Base-by-base conservation (phyloP, 2,888 invertebrate genomes). In the Nomada fucata region DNA sequence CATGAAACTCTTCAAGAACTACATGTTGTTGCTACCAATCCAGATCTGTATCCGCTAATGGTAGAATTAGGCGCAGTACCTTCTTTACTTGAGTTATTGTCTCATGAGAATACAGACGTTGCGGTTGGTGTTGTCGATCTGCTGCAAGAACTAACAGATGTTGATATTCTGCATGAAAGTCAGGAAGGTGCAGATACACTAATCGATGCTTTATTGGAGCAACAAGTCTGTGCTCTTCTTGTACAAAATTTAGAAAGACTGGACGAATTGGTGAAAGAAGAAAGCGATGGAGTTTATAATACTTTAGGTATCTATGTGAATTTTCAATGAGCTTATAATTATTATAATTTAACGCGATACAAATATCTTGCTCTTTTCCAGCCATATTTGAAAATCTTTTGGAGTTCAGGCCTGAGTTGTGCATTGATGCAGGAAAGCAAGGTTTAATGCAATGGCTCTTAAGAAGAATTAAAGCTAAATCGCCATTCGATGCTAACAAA, bases 61-160 rank as follows among this genome's bases (percentile, higher is more conserved):
- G 98, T 99, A 0, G 98, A 98, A 87, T 94, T 98, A 69, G 97
- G 97, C 90, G 97, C 98, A 69, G 95, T 99, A 53, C 97, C 98
- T 80, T 98, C 98, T 69, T 94, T 99, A n/a, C 94, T 99, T 57
- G 98, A 99, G 91, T 95, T 99, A 75, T 94, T 99, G 13, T 96
- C 97, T 29, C 99, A 99, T 94, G 99, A 99, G 91, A 99, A 99
- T 94, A 98, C 98, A 61, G 99, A 98, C 94, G 96, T 99, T 86
- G 96, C 97, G 29, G 97, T 97, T 67, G 97, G 97, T 86, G 96
- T 97, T 63, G 96, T 98, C 76, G 95, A 96, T 92, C 94, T 96
- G 65, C 84, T 96, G 18, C 95, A 97, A 95, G 99, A 99, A 94
- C 94, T 99, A 71, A 98, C 99, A 2, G 99, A 99, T 95, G 97